Base-by-base conservation (phyloP, 2,888 invertebrate species). In the Maniola hyperantus region DNA sequence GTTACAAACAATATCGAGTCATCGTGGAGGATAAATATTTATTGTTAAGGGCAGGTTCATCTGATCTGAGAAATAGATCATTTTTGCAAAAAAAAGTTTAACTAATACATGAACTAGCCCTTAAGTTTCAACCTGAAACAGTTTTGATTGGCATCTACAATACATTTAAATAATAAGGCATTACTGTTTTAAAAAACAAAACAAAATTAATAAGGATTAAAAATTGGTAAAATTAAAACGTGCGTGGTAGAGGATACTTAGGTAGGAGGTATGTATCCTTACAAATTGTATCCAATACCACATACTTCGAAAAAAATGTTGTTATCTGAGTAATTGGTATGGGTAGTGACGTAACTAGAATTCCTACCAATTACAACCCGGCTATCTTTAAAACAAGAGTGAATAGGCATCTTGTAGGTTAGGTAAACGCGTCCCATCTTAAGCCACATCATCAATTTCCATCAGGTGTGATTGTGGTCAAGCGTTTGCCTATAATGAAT, bases 271-370 rank as follows among this genome's bases (percentile, higher is more conserved):
- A 18, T 57, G 44, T 18, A 2, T 34, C 10, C 15, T 59, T 59
- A 15, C 8, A 15, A 8, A 6, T 33, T 20, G 26, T 46, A 59
- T 48, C 48, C 48, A 7, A 18, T 34, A 59, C 46, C 34, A 48
- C 6, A 15, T 48, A 59, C 10, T 57, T 6, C 7, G 13, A 39
- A 39, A 55, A 8, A 55, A 7, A 15, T 15, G n/a, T n/a, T 15
- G 6, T 6, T 48, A 34, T 48, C 10, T 15, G 46, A 10, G 11
- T 34, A 6, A 46, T 48, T 33, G n/a, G 18, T 8, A 15, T 48
- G 2, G 26, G 34, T 48, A 48, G 6, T 59, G 59, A 59, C 59
- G 34, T 46, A 59, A 61, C 50, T 61, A 18, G 50, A 60, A n/a
- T n/a, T n/a, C n/a, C n/a, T n/a, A n/a, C n/a, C n/a, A n/a, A n/a